phyloP scores from a whole-genome alignment of 2,797 vertebrate genomes.

The Argentina silus region DNA sequence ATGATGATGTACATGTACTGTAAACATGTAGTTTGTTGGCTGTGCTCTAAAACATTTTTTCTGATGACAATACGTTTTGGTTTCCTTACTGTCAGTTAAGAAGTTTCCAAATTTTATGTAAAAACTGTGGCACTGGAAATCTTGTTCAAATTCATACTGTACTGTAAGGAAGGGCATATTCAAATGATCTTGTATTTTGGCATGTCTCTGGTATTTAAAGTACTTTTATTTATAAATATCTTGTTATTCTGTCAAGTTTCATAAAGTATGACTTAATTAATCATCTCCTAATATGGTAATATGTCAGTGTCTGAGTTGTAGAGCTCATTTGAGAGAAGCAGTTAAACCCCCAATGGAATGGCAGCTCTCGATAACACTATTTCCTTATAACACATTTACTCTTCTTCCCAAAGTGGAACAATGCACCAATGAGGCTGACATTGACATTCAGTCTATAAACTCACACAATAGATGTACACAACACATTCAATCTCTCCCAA shows the following conservation, averaged over 20 bases:
- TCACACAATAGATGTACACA: slow-evolving; percentile 64
- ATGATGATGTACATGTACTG: too few relatives aligned
- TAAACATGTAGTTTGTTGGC: too few relatives aligned
- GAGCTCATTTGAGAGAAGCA: slow-evolving; percentile 45
- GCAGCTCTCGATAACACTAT: slow-evolving; percentile 71
- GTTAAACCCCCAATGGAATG: slow-evolving; percentile 65
- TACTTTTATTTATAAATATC: background rate
- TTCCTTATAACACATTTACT: slow-evolving; percentile 61
- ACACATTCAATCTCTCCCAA: slow-evolving; percentile 71
- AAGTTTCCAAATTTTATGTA: background rate
- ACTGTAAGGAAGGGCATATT: background rate
- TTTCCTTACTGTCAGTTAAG: too few relatives aligned
- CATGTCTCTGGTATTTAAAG: background rate
- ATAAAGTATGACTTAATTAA: slow-evolving; percentile 1
- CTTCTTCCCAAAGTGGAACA: slow-evolving; percentile 42
- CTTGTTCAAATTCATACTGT: background rate
- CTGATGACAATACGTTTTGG: too few relatives aligned
- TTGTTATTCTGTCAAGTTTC: background rate
- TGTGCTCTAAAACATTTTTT: too few relatives aligned
- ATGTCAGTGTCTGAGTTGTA: slow-evolving; percentile 53
- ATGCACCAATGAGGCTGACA: slow-evolving; percentile 53
- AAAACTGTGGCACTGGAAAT: background rate
- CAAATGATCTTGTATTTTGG: background rate
- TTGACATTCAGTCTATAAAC: slow-evolving; percentile 58
- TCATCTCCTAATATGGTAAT: slow-evolving; percentile 5